phyloP scores from a whole-genome alignment of 2,888 invertebrate genomes.

The Drosophila ochracea region DNA sequence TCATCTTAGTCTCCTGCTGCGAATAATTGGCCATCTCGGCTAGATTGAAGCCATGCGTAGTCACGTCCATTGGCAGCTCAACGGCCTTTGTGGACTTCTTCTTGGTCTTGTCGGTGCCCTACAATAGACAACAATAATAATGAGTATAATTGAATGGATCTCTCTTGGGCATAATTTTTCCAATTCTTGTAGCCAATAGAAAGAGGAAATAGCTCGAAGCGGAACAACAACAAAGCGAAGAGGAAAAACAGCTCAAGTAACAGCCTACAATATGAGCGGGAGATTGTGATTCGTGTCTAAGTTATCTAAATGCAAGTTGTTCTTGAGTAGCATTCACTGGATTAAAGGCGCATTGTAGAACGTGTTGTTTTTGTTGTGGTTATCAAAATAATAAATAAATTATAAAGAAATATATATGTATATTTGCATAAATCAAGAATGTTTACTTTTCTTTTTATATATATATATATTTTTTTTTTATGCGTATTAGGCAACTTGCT shows the following conservation, averaged over 20 bases:
- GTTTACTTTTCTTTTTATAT: not conserved
- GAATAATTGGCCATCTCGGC: conserved; percentile 90
- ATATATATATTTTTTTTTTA: not conserved
- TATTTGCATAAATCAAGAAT: conserved; percentile 19
- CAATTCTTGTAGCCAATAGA: conserved; percentile 45
- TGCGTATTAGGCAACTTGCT: conserved; percentile 60
- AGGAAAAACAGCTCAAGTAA: conserved; percentile 80
- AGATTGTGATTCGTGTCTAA: conserved; percentile 49
- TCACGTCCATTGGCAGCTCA: conserved; percentile 93
- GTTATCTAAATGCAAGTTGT: conserved; percentile 37
- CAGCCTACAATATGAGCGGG: conserved; percentile 74
- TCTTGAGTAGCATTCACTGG: conserved; percentile 51
- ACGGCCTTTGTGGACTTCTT: conserved; percentile 92
- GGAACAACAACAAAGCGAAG: conserved; percentile 76
- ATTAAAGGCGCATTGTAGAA: conserved; percentile 61
- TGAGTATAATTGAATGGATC: conserved; percentile 6
- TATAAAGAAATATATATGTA: conserved; percentile 24
- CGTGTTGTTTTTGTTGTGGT: conserved; percentile 39
- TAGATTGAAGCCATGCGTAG: conserved; percentile 90
- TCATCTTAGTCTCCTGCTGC: conserved; percentile 94
- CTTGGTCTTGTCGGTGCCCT: conserved; percentile 88
- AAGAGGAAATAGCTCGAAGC: conserved; percentile 67
- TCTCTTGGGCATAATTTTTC: not conserved
- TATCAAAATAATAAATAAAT: conserved; percentile 29
- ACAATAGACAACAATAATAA: conserved; percentile 21